Evolutionary conservation across 2,797 vertebrate genomes (phyloP).

Genomic region (Pangasius sanitwongsei): DNA sequence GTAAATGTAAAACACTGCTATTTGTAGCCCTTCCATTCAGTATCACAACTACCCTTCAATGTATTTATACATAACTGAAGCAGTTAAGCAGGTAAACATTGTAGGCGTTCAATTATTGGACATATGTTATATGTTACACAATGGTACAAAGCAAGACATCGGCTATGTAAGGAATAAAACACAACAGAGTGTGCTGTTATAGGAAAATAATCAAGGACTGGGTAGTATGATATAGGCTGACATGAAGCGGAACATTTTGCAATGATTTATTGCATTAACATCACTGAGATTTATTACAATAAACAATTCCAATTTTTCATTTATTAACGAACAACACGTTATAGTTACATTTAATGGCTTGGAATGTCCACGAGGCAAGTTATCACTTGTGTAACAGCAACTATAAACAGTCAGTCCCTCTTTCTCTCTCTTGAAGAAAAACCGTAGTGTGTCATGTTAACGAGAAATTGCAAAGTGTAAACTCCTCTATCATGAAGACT

Average conservation of each 20-base stretch:
- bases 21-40: not conserved
- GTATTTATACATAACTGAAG: not conserved
- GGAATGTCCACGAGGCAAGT: not conserved
- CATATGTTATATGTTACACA: not conserved
- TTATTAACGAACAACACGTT: not conserved
- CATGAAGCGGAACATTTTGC: too few species aligned
- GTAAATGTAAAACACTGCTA: not conserved
- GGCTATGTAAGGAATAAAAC: not conserved
- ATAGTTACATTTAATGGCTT: not conserved
- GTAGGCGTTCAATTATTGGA: not conserved
- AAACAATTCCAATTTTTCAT: too few species aligned
- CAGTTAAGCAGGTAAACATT: not conserved
- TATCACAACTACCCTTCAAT: too few species aligned
- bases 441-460: not conserved
- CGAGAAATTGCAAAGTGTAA: not conserved
- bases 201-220: not conserved
- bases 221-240: not conserved
- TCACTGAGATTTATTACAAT: too few species aligned
- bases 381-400: not conserved
- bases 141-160: not conserved
- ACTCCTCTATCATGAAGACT: not conserved
- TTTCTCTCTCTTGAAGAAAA: not conserved
- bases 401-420: not conserved
- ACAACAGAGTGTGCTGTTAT: not conserved
- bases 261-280: too few species aligned